Base-by-base conservation (phyloP, 2,113 vertebrate species). In the Axis porcinus region DNA sequence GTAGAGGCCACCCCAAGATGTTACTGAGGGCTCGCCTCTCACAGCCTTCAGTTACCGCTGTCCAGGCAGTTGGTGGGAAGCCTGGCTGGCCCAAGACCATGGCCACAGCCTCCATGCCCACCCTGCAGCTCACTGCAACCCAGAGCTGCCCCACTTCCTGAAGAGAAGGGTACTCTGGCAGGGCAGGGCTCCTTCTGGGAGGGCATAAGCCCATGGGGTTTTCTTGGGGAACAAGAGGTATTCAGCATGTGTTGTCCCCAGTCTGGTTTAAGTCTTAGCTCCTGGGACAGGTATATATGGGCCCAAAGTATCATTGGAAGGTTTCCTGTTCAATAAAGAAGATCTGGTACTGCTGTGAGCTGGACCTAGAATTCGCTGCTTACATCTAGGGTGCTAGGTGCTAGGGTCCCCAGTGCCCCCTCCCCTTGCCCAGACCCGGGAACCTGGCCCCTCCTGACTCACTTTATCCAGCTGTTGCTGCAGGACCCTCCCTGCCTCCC, bases 351-450 rank as follows among this genome's bases (percentile, higher is more conserved):
- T 58, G 54, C 83, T 62, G 27, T n/a, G 67, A 7, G 15, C 2
- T 27, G 43, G 54, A 27, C 30, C 36, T 50, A 5, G 7, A 5
- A 23, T 74, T 43, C 54, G 23, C 23, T 27, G 27, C 19, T 16
- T 9, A 7, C 10, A 40, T 43, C 45, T 54, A 50, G 47, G 47
- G 47, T 50, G 47, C 47, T 50, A 5, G 0, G 1, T 19, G 14
- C 12, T 4, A 50, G 36, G 33, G 33, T 16, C 55, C 70, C 21
- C 30, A 1, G 25, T 7, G 9, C 4, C 6, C 10, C 13, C 40
- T 47, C 2, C 0, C 5, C 23, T 17, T 4, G 43, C 36, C 33
- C n/a, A 0, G 1, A 40, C 16, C 5, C 64, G 1, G 0, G 45
- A 45, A 16, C 60, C 45, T 23, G 8, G 1, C 43, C 1, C 6